These are phyloP conservation scores for Cariama cristata DNA, from an alignment of 2,113 vertebrate species.

Conservation along the genomic window DNA sequence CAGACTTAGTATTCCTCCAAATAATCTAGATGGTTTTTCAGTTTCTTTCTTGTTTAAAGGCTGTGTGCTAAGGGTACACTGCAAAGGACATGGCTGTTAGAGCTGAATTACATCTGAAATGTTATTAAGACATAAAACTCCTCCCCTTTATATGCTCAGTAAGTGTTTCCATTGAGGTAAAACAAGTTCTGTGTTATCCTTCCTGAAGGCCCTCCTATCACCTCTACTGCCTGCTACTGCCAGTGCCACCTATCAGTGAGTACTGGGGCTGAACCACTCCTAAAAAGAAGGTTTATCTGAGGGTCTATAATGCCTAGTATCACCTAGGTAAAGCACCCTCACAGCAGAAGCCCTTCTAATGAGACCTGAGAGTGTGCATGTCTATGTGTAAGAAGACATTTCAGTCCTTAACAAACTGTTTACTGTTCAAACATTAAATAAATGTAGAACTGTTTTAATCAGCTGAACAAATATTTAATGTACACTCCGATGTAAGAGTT, in stretches of 20 bases:
- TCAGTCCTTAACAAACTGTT: conserved; percentile 78
- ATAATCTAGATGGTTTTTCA: not conserved
- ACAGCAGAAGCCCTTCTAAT: conserved; percentile 51
- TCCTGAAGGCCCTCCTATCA: not conserved
- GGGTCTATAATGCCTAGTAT: not conserved
- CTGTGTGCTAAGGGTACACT: not conserved
- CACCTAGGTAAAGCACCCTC: not conserved
- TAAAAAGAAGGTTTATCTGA: not conserved
- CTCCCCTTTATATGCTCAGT: not conserved
- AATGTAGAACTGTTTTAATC: conserved; percentile 82
- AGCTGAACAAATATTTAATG: conserved; percentile 82
- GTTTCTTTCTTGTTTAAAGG: conserved; percentile 42
- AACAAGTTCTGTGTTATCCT: not conserved
- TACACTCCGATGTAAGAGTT: conserved; percentile 70
- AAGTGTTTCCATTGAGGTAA: conserved; percentile 4
- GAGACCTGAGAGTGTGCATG: conserved; percentile 14
- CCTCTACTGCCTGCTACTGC: not conserved
- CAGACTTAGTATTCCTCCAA: not conserved
- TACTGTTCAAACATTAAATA: conserved; percentile 83
- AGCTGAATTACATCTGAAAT: not conserved
- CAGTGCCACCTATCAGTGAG: not conserved
- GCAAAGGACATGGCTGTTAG: not conserved
- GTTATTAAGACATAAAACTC: not conserved
- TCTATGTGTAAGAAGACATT: conserved; percentile 65
- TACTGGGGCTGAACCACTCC: not conserved